These are phyloP conservation scores for Agelaius phoeniceus DNA, from an alignment of 2,113 vertebrate genomes.

Conservation along the genomic window DNA sequence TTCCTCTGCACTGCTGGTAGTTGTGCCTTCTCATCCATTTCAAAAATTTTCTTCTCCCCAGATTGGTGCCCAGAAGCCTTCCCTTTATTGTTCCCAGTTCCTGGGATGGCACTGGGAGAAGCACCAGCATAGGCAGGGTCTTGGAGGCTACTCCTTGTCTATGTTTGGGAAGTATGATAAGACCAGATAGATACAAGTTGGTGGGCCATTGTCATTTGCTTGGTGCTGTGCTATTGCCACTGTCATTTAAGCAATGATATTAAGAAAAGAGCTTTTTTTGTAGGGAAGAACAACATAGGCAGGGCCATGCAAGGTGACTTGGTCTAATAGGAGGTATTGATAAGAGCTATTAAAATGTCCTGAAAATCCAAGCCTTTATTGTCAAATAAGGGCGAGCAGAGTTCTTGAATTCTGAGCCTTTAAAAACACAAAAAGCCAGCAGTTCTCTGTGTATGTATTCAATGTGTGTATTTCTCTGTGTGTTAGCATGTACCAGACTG, in stretches of 20 bases:
- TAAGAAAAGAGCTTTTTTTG: neutral
- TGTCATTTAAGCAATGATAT: neutral
- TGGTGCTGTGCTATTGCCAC: neutral
- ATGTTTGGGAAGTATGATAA: accelerated
- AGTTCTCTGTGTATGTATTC: neutral
- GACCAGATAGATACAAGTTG: neutral
- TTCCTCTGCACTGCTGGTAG: neutral
- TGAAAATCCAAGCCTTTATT: neutral
- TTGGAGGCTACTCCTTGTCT: neutral
- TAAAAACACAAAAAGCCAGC: neutral
- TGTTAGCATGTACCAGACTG: neutral
- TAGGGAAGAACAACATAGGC: neutral
- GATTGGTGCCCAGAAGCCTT: neutral
- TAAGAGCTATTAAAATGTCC: neutral
- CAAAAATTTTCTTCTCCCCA: neutral
- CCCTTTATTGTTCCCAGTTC: neutral
- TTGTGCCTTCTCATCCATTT: neutral
- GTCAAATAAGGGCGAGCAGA: neutral
- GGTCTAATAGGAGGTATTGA: neutral
- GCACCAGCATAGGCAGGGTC: neutral
- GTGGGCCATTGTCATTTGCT: neutral
- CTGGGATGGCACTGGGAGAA: neutral
- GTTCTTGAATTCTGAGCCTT: neutral
- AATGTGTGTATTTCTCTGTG: neutral
- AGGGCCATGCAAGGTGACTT: neutral